Percentiles rank a stretch among this genome's conserved stretches.
These are phyloP conservation scores for Corapipo altera DNA, from an alignment of 2,113 vertebrate species.

Conservation along the genomic window DNA sequence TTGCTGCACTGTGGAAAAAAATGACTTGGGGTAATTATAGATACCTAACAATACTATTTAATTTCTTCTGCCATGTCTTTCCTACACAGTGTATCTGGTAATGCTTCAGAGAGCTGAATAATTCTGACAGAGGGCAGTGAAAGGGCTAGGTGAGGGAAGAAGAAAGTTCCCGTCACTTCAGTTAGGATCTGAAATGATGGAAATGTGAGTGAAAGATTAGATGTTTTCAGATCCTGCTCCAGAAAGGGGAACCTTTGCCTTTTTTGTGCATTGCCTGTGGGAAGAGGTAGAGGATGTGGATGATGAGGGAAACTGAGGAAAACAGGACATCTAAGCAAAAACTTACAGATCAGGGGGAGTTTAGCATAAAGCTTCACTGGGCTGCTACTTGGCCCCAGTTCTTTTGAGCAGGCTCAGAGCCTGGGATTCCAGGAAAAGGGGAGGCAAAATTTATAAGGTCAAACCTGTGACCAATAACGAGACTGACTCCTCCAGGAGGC, in stretches of 20 bases:
- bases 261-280: neutral
- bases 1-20: constrained; percentile 54
- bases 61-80: constrained; percentile 51
- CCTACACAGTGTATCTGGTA: neutral
- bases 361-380: neutral
- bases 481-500: neutral
- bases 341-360: neutral
- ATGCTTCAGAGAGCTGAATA: constrained; percentile 23
- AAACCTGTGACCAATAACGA: fast-evolving
- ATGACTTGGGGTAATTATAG: constrained; percentile 51
- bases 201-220: neutral
- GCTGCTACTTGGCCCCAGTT: neutral
- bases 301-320: neutral
- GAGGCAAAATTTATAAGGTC: fast-evolving
- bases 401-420: neutral
- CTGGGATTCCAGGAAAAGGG: neutral
- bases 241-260: neutral
- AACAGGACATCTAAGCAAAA: neutral
- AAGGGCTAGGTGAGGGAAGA: neutral
- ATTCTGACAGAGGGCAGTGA: constrained; percentile 8
- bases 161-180: neutral
- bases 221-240: neutral
- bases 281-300: neutral
- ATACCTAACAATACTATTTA: constrained; percentile 60
- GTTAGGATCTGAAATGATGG: neutral